Conservation (phyloP, 2,888 invertebrate genomes). For the Dyspetes luteomarginatus region DNA sequence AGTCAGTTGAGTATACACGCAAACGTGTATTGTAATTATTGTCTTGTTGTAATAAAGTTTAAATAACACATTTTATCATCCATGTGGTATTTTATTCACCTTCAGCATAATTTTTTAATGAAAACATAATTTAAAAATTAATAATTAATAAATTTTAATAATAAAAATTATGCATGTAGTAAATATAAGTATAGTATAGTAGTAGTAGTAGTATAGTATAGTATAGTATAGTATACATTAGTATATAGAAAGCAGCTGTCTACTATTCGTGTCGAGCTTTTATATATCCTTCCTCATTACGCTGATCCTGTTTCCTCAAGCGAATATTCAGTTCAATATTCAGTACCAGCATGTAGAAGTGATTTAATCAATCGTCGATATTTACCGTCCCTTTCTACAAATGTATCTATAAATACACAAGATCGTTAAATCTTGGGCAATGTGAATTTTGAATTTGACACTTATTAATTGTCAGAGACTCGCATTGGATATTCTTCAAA, state of each 20-base stretch:
- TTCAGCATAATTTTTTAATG: background rate
- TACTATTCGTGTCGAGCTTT: too few species aligned
- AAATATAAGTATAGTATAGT: too few species aligned
- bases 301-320: background rate
- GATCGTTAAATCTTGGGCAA: conserved; percentile 6
- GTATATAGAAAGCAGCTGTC: too few species aligned
- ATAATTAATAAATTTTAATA: too few species aligned
- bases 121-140: background rate
- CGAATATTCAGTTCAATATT: conserved; percentile 8
- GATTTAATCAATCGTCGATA: conserved; percentile 42
- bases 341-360: background rate
- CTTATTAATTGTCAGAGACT: conserved; percentile 14
- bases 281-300: conserved; percentile 2
- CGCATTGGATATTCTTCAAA: conserved; percentile 10
- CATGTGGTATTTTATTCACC: background rate
- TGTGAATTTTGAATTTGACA: conserved; percentile 16
- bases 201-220: too few species aligned
- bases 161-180: too few species aligned
- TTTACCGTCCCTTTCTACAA: conserved; percentile 5
- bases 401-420: background rate
- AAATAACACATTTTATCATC: conserved; percentile 55
- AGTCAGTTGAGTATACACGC: conserved; percentile 57
- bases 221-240: too few species aligned
- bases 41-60: conserved; percentile 70
- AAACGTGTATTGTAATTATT: conserved; percentile 64